phyloP scores from a whole-genome alignment of 1,140 invertebrate species.

The Trinorchestia longiramus region DNA sequence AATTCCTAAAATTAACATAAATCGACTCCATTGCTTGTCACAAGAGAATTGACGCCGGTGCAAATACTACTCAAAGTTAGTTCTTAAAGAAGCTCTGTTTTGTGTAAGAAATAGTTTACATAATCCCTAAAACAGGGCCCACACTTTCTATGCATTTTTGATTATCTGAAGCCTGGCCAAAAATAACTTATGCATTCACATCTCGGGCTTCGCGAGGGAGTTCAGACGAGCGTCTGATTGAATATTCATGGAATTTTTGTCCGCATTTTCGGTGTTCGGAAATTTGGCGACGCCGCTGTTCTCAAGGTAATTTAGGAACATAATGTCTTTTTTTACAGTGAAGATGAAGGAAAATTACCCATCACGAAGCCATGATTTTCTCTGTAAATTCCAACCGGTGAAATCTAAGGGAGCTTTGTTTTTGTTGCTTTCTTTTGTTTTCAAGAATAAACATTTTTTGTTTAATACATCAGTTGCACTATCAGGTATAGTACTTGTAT shows the following conservation, averaged over 20 bases:
- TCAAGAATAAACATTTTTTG: not conserved
- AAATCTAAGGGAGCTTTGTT: not conserved
- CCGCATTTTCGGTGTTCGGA: not conserved
- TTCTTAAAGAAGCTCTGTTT: not conserved
- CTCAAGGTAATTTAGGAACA: conserved; percentile 28
- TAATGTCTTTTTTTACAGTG: not conserved
- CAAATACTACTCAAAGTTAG: not conserved
- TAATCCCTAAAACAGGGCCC: not conserved
- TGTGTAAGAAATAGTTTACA: not conserved
- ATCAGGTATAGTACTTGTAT: no score
- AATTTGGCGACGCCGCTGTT: not conserved
- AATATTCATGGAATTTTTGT: conserved; percentile 50
- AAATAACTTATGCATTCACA: conserved; percentile 37
- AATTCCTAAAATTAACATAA: not conserved
- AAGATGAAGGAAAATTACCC: not conserved
- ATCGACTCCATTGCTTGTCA: not conserved
- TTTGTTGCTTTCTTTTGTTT: not conserved
- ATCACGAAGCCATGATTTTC: not conserved
- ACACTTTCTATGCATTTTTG: conserved; percentile 44
- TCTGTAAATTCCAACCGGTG: not conserved
- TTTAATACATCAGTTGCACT: no score
- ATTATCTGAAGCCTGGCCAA: conserved; percentile 1
- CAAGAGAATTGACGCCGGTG: not conserved
- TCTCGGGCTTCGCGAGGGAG: not conserved
- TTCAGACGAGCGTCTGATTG: conserved; percentile 36